Evolutionary conservation across 1,140 invertebrate genomes (phyloP), one percentile per base, ranked within the genome.

Genomic region (Cotesia typhae): DNA sequence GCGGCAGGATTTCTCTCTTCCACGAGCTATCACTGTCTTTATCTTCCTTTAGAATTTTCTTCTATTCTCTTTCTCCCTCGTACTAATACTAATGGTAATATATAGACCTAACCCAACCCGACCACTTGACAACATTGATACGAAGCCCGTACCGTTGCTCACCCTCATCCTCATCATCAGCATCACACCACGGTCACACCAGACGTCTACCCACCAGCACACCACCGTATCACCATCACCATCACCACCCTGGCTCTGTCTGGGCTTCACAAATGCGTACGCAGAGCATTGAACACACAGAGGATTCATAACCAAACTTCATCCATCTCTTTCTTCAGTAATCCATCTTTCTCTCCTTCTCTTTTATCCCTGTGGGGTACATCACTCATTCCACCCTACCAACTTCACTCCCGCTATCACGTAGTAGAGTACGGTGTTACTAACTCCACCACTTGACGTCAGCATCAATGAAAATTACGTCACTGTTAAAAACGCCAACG

Each of bases 401-500:
- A 28, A 28, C 28, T 2, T 28, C 28, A 28, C 28, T 28, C 28
- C 28, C 28, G 2, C 28, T 28, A 28, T 3, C 67, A 70, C 72
- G 74, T 78, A 76, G 76, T 78, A 78, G 76, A 71, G 41, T 47
- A 75, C 76, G 57, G 57, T 28, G 57, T 17, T 73, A 78, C 77
- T 78, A 75, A 77, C 76, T 76, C 77, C 72, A 75, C 72, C 67
- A 70, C 73, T 77, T 70, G 66, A 64, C 64, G 74, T 75, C 80
- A 82, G 82, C 85, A 85, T 86, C 85, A 86, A 87, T 87, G 84
- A 87, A 86, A 85, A 85, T 87, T 83, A 87, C 84, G 85, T 86
- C 85, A 87, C 85, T 47, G 83, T 75, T 77, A 79, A 83, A 86
- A 85, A 83, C 83, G 5, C 38, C 10, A 9, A 17, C 17, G 41